Percentiles rank a stretch among this genome's conserved stretches.
phyloP scores from a whole-genome alignment of 1,140 invertebrate species.

The Potamilus streckersoni region DNA sequence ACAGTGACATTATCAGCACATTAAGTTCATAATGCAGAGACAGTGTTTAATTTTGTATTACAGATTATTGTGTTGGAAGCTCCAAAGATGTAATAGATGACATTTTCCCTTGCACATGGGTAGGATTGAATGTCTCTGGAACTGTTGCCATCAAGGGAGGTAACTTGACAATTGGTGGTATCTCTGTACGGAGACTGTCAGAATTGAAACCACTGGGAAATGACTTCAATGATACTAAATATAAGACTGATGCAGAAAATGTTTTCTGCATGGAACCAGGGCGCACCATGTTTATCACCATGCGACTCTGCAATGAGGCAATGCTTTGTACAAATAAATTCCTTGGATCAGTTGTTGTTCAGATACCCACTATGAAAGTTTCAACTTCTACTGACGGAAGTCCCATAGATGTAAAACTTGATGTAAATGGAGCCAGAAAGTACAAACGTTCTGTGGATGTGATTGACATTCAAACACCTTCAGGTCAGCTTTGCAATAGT shows the following conservation, averaged over 20 bases:
- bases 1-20: too few relatives aligned
- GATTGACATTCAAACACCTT: too few relatives aligned
- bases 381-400: too few relatives aligned
- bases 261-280: conserved; percentile 21
- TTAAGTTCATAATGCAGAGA: too few relatives aligned
- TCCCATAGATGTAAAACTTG: too few relatives aligned
- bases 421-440: too few relatives aligned
- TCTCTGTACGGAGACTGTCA: not conserved
- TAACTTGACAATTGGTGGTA: conserved; percentile 2
- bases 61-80: conserved; percentile 27
- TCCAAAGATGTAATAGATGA: conserved; percentile 15
- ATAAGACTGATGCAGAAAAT: not conserved
- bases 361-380: too few relatives aligned
- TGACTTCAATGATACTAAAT: conserved; percentile 1
- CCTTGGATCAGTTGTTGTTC: conserved; percentile 11
- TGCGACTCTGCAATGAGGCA: conserved; percentile 25
- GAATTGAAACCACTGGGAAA: conserved; percentile 7
- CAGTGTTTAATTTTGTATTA: not conserved
- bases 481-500: too few relatives aligned
- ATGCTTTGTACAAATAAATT: conserved; percentile 18
- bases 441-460: too few relatives aligned
- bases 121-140: conserved; percentile 18
- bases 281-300: conserved; percentile 17
- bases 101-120: conserved; percentile 25
- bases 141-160: conserved; percentile 20